phyloP scores from a whole-genome alignment of 1,140 invertebrate species.

The Tetraneura akinire region DNA sequence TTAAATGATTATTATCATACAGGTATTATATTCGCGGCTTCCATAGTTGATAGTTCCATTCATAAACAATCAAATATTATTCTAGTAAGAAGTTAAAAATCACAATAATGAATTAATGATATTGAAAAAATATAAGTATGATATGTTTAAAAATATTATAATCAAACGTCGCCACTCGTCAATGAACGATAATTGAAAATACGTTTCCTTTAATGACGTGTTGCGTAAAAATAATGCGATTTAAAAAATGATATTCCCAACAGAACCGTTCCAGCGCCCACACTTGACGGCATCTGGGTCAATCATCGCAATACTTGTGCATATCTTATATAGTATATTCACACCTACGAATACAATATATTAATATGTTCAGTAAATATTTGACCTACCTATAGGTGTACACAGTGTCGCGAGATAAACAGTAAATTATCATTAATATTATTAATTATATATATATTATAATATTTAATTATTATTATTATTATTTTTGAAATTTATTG shows the following conservation, averaged over 20 bases:
- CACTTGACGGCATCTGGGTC: slow-evolving; percentile 34
- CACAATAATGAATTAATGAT: too few species aligned
- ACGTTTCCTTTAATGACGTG: slow-evolving; percentile 4
- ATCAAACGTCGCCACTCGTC: neutral
- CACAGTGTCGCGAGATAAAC: too few species aligned
- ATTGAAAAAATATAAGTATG: too few species aligned
- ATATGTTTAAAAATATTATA: too few species aligned
- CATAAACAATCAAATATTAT: too few species aligned
- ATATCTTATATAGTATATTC: neutral
- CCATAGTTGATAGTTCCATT: too few species aligned
- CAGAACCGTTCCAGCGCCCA: neutral
- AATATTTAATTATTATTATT: neutral
- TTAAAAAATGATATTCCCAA: neutral
- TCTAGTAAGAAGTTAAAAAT: too few species aligned
- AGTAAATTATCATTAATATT: too few species aligned
- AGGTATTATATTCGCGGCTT: too few species aligned
- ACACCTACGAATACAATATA: slow-evolving; percentile 24
- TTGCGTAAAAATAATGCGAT: slow-evolving; percentile 2
- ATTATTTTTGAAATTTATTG: neutral
- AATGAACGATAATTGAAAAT: neutral
- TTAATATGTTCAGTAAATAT: slow-evolving; percentile 7
- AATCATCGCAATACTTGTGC: slow-evolving; percentile 18
- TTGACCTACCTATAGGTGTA: slow-evolving; percentile 1
- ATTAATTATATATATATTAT: neutral
- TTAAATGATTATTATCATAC: too few species aligned